phyloP scores from a whole-genome alignment of 2,113 vertebrate genomes.

The Mormyrus lacerda region DNA sequence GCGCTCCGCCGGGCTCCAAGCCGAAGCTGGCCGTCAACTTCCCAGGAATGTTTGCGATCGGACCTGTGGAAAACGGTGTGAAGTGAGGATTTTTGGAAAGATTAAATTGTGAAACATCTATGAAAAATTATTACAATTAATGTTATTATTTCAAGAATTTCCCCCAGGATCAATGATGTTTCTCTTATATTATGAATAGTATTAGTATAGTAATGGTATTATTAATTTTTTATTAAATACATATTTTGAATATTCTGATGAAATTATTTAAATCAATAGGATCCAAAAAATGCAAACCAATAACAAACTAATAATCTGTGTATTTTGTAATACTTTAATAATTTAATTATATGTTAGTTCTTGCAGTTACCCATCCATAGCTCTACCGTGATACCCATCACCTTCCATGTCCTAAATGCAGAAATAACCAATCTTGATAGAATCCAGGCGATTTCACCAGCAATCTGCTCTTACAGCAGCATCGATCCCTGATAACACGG shows the following conservation, averaged over 20 bases:
- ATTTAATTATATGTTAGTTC: background rate
- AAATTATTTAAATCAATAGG: background rate
- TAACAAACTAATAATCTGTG: background rate
- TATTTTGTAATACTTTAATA: background rate
- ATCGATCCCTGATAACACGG: background rate
- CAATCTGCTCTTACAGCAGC: background rate
- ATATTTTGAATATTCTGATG: background rate
- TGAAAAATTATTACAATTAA: background rate
- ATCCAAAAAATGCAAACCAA: background rate
- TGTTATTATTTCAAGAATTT: background rate
- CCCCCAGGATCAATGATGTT: background rate
- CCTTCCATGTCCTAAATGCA: background rate
- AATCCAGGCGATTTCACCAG: background rate
- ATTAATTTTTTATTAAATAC: background rate
- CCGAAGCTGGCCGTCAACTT: conserved; percentile 6
- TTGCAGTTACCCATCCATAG: background rate
- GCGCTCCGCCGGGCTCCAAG: conserved; percentile 35
- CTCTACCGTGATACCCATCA: background rate
- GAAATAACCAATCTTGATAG: background rate
- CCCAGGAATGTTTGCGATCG: background rate
- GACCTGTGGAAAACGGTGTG: background rate
- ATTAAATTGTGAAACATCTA: background rate
- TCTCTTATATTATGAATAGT: background rate
- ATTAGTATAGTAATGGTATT: background rate
- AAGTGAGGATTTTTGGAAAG: background rate